A percentile compares a stretch with the other conserved stretches of the same genome.
Evolutionary conservation across 2,113 vertebrate genomes (phyloP).

Genomic region (Labeo catla): DNA sequence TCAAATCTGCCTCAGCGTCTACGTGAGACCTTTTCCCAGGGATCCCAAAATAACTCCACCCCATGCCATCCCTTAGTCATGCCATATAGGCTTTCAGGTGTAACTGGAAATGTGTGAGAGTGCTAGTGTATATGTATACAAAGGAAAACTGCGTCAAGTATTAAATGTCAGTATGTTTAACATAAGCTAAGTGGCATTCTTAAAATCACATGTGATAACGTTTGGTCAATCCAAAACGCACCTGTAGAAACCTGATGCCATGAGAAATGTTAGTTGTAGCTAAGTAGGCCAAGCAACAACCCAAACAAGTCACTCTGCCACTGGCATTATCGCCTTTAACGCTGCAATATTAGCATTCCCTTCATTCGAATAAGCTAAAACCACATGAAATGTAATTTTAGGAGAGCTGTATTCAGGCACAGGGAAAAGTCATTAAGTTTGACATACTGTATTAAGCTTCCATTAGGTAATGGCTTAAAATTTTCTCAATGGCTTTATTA

Average conservation of each 20-base stretch:
- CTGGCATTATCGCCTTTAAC: conserved; percentile 3
- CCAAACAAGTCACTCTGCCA: not conserved
- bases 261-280: conserved; percentile 1
- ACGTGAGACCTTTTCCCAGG: conserved; percentile 8
- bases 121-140: not conserved
- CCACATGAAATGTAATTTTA: not conserved
- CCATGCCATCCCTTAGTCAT: conserved; percentile 24
- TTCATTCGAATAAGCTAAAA: not conserved
- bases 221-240: not conserved
- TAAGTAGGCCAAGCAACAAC: conserved; percentile 11
- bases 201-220: not conserved
- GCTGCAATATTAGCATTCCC: not conserved
- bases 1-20: conserved; percentile 7
- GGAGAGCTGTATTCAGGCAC: not conserved
- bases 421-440: conserved; percentile 18
- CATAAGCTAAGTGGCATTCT: not conserved
- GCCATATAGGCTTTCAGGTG: conserved; percentile 30
- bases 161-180: not conserved
- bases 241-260: conserved; percentile 14
- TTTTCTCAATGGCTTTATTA: conserved; percentile 11
- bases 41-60: conserved; percentile 36
- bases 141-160: not conserved
- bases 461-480: conserved; percentile 40
- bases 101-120: conserved; percentile 21
- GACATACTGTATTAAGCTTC: conserved; percentile 31